These are phyloP conservation scores for Thysanoteuthis rhombus DNA, from an alignment of 2,888 invertebrate species.

Conservation along the genomic window DNA sequence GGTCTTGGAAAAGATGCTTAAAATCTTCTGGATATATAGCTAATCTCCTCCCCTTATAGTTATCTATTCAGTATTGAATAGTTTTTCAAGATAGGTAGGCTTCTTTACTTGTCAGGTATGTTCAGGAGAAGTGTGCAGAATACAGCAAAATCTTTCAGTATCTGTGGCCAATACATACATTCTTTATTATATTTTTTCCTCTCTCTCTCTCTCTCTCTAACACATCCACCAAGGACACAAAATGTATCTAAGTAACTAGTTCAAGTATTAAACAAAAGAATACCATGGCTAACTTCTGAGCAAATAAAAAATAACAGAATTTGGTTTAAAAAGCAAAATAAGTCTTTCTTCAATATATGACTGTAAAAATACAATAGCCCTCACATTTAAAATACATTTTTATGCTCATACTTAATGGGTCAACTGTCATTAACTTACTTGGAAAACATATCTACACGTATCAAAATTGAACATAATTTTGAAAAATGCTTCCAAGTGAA, in stretches of 20 bases:
- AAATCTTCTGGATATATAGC: background rate
- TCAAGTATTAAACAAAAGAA: background rate
- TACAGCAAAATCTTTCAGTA: background rate
- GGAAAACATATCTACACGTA: background rate
- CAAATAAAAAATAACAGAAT: background rate
- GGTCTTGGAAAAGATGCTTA: too few relatives aligned
- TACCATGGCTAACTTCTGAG: background rate
- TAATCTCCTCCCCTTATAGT: background rate
- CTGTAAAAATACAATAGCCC: background rate
- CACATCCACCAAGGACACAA: background rate
- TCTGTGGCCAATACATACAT: background rate
- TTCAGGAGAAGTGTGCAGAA: background rate
- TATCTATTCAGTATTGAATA: background rate
- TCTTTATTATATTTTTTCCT: background rate
- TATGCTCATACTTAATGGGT: background rate
- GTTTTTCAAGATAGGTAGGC: background rate
- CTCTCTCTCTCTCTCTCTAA: background rate
- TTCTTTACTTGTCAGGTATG: background rate
- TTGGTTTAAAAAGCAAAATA: too few relatives aligned
- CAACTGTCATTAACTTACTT: background rate
- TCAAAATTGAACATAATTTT: background rate
- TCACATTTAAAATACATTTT: background rate
- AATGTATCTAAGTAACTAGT: background rate
- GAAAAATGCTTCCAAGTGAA: background rate
- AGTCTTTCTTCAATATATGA: too few relatives aligned